Conservation (phyloP, 2,797 vertebrate species). For the Hippocampus kuda region DNA sequence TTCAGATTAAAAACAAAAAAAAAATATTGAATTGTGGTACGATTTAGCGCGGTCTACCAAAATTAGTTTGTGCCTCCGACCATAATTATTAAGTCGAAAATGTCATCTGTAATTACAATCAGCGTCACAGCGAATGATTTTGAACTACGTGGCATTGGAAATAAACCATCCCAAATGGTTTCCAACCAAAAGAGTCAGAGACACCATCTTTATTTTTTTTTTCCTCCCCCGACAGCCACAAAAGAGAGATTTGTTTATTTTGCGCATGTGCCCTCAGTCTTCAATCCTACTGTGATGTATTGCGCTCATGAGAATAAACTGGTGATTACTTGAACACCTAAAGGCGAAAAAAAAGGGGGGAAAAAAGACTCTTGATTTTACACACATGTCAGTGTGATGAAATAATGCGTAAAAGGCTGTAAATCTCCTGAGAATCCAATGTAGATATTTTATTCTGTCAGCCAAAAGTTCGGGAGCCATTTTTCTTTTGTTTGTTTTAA, state of each 20-base stretch:
- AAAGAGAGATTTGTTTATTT: neutral
- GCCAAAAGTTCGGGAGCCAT: neutral
- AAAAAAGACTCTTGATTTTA: neutral
- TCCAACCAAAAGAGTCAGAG: neutral
- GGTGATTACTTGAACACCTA: neutral
- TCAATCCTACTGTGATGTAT: neutral
- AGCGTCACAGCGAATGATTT: neutral
- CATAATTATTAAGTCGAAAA: neutral
- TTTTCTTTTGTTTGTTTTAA: neutral
- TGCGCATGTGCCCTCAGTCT: neutral
- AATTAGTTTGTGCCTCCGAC: neutral
- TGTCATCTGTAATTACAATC: neutral
- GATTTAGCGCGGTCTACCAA: neutral
- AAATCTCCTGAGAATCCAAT: neutral
- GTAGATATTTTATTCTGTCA: neutral
- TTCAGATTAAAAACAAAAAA: neutral
- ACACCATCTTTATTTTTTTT: neutral
- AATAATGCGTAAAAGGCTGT: conserved; percentile 3
- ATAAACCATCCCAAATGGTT: neutral
- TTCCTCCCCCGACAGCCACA: neutral
- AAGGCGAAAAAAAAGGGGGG: neutral
- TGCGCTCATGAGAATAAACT: neutral
- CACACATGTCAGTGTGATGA: conserved; percentile 2
- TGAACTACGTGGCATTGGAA: neutral
- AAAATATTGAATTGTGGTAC: no score